Evolutionary conservation across 2,113 vertebrate genomes (phyloP).

Genomic region (Raphicerus campestris): DNA sequence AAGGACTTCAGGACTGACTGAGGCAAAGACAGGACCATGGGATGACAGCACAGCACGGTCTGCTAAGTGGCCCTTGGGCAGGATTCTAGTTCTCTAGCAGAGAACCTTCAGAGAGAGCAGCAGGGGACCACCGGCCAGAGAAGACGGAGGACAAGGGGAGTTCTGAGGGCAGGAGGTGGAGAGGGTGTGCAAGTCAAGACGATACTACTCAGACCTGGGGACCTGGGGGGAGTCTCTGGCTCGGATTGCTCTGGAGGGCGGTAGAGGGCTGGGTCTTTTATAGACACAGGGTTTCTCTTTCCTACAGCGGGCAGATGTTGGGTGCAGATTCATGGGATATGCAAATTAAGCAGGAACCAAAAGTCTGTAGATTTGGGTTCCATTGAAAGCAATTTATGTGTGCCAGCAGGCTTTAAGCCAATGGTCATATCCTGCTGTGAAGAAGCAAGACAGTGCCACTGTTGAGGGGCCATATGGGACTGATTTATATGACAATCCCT

Average conservation of each 20-base stretch:
- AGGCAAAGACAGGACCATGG: neutral
- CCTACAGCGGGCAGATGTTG: neutral
- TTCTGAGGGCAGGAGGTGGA: neutral
- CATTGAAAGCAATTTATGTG: neutral
- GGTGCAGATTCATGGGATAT: neutral
- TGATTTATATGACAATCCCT: neutral
- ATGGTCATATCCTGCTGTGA: neutral
- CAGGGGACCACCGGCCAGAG: neutral
- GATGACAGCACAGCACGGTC: neutral
- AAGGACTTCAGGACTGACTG: neutral
- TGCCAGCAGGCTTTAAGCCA: neutral
- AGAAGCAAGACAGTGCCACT: neutral
- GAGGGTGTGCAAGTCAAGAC: neutral
- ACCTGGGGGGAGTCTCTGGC: neutral
- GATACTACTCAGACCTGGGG: neutral
- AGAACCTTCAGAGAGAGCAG: neutral
- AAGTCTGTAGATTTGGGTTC: neutral
- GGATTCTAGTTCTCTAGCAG: neutral
- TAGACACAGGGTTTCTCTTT: neutral
- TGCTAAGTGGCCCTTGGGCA: neutral
- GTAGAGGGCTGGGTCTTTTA: neutral
- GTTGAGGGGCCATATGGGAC: neutral
- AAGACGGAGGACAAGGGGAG: neutral
- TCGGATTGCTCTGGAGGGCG: accelerated
- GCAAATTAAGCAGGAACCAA: neutral